Evolutionary conservation across 2,888 invertebrate species (phyloP).

Genomic region (Timandra comae): DNA sequence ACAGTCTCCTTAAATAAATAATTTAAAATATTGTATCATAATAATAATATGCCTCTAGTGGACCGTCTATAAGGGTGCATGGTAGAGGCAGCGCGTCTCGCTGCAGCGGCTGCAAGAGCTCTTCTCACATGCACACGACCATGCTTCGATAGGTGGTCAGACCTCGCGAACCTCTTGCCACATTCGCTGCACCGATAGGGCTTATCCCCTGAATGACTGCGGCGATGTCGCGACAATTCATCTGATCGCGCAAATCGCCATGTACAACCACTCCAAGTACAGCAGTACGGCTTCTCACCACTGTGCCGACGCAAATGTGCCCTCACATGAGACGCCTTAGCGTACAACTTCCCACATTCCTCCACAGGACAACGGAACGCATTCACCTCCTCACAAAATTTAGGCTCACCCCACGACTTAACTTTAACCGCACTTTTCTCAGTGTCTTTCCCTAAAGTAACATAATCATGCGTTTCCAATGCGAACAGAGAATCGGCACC

Average conservation of each 20-base stretch:
- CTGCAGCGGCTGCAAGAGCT: conserved; percentile 54
- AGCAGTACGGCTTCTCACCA: conserved; percentile 86
- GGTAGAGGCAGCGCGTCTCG: conserved; percentile 27
- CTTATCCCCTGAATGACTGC: conserved; percentile 97
- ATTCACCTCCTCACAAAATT: conserved; percentile 67
- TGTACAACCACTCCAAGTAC: conserved; percentile 87
- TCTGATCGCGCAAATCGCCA: conserved; percentile 97
- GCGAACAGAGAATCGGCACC: conserved; percentile 41
- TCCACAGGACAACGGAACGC: conserved; percentile 82
- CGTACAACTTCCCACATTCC: conserved; percentile 88
- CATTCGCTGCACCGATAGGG: conserved; percentile 94
- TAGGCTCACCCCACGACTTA: conserved; percentile 58
- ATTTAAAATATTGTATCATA: no score
- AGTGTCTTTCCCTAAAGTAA: conserved; percentile 19
- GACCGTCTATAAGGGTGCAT: conserved; percentile 26
- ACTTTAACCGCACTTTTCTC: conserved; percentile 35
- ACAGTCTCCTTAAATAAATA: no score
- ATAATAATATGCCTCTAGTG: conserved; percentile 37
- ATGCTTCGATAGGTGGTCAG: conserved; percentile 96
- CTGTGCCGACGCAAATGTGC: conserved; percentile 91
- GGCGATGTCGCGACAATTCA: conserved; percentile 92
- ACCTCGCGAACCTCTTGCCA: conserved; percentile 92
- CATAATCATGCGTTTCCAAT: conserved; percentile 38
- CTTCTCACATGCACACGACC: conserved; percentile 87
- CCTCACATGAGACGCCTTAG: conserved; percentile 92